Conservation (phyloP, 2,888 invertebrate species). For the Automeris io region DNA sequence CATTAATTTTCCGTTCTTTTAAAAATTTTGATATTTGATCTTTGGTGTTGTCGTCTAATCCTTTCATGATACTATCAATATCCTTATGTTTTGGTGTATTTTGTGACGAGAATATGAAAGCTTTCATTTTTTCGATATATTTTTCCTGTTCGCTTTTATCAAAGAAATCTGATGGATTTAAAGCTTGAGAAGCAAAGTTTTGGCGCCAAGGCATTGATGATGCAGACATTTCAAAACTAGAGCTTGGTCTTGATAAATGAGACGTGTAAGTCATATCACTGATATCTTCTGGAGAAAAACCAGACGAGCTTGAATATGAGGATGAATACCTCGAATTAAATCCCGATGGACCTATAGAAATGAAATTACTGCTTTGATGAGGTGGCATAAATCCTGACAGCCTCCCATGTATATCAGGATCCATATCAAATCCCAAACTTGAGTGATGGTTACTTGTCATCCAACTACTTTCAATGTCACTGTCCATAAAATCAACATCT, state of each 20-base stretch:
- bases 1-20: neutral
- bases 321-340: neutral
- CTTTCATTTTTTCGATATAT: neutral
- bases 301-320: neutral
- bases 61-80: neutral
- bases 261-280: neutral
- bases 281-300: neutral
- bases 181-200: neutral
- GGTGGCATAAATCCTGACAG: neutral
- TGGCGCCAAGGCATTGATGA: neutral
- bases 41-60: neutral
- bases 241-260: neutral
- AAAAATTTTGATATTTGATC: neutral
- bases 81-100: neutral
- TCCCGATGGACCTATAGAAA: neutral
- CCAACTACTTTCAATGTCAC: neutral
- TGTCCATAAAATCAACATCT: no score
- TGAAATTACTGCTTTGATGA: no score
- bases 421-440: neutral
- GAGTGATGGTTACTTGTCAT: neutral
- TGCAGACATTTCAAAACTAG: neutral
- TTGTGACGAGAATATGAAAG: neutral
- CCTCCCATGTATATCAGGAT: neutral
- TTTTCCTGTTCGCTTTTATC: neutral
- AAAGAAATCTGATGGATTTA: neutral